Evolutionary conservation across 2,113 vertebrate genomes (phyloP).

Genomic region (Leptosomus discolor): DNA sequence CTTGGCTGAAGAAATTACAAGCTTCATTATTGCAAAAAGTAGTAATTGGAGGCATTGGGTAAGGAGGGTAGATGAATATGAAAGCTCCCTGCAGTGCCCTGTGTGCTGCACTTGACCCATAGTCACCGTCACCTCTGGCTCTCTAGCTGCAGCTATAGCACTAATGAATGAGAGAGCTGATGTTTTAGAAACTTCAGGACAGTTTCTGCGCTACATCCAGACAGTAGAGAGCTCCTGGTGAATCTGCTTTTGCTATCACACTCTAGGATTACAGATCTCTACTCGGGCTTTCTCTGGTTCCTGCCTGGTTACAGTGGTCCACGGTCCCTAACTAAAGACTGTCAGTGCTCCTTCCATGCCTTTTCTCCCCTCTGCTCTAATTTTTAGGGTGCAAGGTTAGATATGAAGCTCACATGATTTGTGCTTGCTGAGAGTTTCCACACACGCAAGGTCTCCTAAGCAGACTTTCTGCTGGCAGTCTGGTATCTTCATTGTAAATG

Average conservation of each 20-base stretch:
- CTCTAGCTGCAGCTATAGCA: background rate
- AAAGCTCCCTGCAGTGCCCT: background rate
- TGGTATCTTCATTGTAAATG: background rate
- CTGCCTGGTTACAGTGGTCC: background rate
- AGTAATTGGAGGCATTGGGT: background rate
- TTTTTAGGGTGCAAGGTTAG: background rate
- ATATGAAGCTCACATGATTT: accelerated
- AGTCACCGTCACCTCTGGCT: background rate
- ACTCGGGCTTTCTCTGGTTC: background rate
- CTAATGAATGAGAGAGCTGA: no score
- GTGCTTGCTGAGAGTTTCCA: background rate
- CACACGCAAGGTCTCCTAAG: background rate
- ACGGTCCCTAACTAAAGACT: no score
- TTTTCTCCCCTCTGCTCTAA: background rate
- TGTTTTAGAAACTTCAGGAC: background rate
- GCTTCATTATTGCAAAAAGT: background rate
- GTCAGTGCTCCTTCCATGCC: background rate
- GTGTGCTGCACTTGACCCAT: background rate
- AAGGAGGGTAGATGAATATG: background rate
- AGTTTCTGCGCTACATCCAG: background rate
- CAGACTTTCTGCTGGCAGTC: background rate
- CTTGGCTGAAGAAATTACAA: background rate
- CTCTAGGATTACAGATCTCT: background rate
- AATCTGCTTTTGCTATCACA: background rate
- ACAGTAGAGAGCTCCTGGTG: background rate